Conservation (phyloP, 2,797 vertebrate genomes). For the Sylvilagus floridanus region DNA sequence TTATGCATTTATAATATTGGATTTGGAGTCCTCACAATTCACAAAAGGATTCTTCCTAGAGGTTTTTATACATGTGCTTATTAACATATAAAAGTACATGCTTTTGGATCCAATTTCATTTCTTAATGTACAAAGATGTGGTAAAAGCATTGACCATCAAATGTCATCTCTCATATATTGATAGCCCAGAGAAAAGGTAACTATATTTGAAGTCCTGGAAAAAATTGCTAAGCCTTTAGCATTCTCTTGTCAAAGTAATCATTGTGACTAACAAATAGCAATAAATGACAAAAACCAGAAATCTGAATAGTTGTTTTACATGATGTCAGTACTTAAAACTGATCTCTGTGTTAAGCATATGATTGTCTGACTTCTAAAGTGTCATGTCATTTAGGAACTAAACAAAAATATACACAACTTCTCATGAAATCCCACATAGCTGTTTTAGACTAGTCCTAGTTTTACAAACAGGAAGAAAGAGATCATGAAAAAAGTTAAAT, state of each 20-base stretch:
- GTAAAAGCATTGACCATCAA: constrained; percentile 80
- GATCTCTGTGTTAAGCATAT: constrained; percentile 71
- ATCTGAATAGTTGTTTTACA: constrained; percentile 81
- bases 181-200: constrained; percentile 85
- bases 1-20: background rate
- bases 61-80: constrained; percentile 44
- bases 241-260: constrained; percentile 92
- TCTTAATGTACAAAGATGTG: constrained; percentile 76
- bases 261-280: constrained; percentile 86
- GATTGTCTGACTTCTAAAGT: constrained; percentile 80
- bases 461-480: constrained; percentile 28
- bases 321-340: constrained; percentile 83
- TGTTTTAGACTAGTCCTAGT: constrained; percentile 21
- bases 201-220: constrained; percentile 90
- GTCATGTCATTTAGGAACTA: constrained; percentile 89
- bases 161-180: constrained; percentile 90
- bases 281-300: constrained; percentile 90
- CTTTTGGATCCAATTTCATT: constrained; percentile 59
- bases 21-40: background rate
- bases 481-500: background rate
- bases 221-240: constrained; percentile 89
- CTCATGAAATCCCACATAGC: constrained; percentile 6
- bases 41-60: background rate
- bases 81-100: constrained; percentile 22
- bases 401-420: constrained; percentile 61